phyloP scores from a whole-genome alignment of 2,888 invertebrate genomes.

The Trichopria drosophilae region DNA sequence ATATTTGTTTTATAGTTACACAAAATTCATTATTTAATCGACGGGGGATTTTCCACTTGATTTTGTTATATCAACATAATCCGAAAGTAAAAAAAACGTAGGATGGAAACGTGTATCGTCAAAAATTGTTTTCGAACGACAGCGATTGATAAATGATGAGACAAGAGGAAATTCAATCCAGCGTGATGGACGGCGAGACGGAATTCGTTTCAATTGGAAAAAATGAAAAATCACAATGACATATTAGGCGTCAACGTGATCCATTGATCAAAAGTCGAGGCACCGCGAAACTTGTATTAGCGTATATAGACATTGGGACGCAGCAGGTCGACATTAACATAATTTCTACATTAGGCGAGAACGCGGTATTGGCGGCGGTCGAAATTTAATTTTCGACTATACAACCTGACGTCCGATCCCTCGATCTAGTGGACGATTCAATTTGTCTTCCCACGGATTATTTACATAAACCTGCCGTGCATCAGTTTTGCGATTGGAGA shows the following conservation, averaged over 20 bases:
- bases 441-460: conserved; percentile 24
- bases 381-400: conserved; percentile 4
- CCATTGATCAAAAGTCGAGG: not conserved
- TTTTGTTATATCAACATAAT: too few relatives aligned
- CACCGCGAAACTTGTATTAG: conserved; percentile 24
- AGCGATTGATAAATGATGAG: conserved; percentile 22
- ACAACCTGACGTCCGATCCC: too few relatives aligned
- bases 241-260: not conserved
- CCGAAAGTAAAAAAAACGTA: too few relatives aligned
- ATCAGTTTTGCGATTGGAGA: conserved; percentile 17
- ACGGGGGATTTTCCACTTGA: too few relatives aligned
- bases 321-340: conserved; percentile 18
- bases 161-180: conserved; percentile 10
- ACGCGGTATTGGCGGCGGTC: conserved; percentile 14
- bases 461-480: conserved; percentile 33
- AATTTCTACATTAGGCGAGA: conserved; percentile 23
- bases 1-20: too few relatives aligned
- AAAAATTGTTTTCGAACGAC: too few relatives aligned
- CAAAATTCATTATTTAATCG: too few relatives aligned
- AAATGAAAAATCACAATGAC: conserved; percentile 17
- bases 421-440: conserved; percentile 18
- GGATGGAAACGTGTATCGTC: too few relatives aligned
- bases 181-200: conserved; percentile 10
- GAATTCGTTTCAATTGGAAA: conserved; percentile 7
- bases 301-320: not conserved